Percentiles rank a stretch among this genome's conserved stretches.
phyloP scores from a whole-genome alignment of 2,888 invertebrate genomes.

The Acholoe squamosa region DNA sequence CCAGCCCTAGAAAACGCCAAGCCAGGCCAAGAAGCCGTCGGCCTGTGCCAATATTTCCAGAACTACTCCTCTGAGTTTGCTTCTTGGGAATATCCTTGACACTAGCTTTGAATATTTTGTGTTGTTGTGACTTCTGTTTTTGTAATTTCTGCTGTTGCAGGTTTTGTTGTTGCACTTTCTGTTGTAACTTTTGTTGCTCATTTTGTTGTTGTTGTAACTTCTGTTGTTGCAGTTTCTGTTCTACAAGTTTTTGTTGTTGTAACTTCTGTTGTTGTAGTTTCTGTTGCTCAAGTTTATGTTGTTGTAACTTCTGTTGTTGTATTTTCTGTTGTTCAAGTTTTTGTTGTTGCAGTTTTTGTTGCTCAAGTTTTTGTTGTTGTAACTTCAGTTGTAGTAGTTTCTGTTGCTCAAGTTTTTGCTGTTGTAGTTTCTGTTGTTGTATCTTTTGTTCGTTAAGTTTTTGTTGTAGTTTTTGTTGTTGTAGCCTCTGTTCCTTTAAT shows the following conservation, averaged over 20 bases:
- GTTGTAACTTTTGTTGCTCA: not conserved
- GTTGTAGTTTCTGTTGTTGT: not conserved
- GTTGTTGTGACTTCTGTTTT: not conserved
- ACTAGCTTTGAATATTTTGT: not conserved
- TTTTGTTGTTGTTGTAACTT: not conserved
- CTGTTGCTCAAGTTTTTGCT: not conserved
- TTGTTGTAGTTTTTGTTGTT: not conserved
- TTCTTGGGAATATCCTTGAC: not conserved
- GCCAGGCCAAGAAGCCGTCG: constrained; percentile 23
- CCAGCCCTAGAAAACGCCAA: constrained; percentile 44
- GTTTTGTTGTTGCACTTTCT: not conserved
- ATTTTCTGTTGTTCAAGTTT: not conserved
- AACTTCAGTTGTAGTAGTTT: not conserved
- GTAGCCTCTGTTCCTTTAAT: not conserved
- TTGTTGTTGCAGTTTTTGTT: not conserved
- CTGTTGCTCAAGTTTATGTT: not conserved
- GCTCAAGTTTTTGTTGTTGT: not conserved
- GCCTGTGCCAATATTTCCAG: not conserved
- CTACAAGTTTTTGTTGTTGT: not conserved
- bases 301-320: not conserved
- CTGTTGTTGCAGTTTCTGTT: not conserved
- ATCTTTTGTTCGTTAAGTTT: not conserved
- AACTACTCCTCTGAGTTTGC: not conserved
- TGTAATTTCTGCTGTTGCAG: not conserved
- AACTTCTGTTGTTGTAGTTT: not conserved